Evolutionary conservation across 2,113 vertebrate species (phyloP), one percentile per base, ranked within the genome.

Genomic region (Bathybates hornii): DNA sequence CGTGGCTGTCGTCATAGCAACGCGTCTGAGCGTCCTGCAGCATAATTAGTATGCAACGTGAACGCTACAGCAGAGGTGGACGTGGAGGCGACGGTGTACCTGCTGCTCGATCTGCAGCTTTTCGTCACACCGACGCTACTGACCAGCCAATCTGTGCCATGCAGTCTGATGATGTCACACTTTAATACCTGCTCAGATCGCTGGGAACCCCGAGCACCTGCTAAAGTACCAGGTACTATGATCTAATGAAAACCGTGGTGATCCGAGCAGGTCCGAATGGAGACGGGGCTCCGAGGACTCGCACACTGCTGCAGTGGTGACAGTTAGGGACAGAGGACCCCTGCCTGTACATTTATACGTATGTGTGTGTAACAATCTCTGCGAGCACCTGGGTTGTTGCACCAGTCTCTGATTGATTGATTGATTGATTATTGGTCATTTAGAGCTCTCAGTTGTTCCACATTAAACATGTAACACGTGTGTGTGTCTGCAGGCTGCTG

Each of bases 401-500:
- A 14, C 19, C 63, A 68, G 11, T 24, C 36, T 41, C 19, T 21
- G 63, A 38, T 14, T 14, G 54, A 14, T 56, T 9, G 24, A 24
- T 24, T 24, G 50, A 52, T 19, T 17, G 45, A 48, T 19, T 34
- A 24, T 68, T 13, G n/a, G 19, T 41, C 10, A 13, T 43, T 24
- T 43, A 43, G 21, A 71, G n/a, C 38, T 9, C 38, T 24, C 36
- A 71, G 38, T 43, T 71, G 7, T 43, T 73, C 21, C n/a, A 73
- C 8, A 45, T 73, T 17, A 45, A 45, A 17, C 21, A 10, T 73
- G 68, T 45, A 45, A 45, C 41, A 9, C 29, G 24, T 27, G 6
- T 57, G 54, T n/a, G 81, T 91, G 29, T 85, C 80, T 45, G 17
- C 95, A 99, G 98, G 97, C 2, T 97, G 98, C 93, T 98, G 98